phyloP scores from a whole-genome alignment of 2,888 invertebrate species.

The Tineola bisselliella region DNA sequence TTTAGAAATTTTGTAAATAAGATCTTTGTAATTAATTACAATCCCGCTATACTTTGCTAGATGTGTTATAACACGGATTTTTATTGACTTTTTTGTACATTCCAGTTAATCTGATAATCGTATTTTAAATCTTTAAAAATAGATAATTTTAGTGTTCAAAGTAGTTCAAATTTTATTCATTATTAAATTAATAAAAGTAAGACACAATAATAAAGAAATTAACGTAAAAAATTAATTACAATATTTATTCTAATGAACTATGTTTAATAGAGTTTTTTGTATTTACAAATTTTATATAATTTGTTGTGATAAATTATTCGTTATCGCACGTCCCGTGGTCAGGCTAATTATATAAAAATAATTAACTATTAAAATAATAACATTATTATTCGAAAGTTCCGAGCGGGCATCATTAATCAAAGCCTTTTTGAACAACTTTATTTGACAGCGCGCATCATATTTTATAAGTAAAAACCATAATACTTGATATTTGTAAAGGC shows the following conservation, averaged over 20 bases:
- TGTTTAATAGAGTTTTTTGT: not conserved
- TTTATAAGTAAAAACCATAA: constrained; percentile 51
- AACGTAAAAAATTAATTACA: too few relatives aligned
- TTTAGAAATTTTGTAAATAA: too few relatives aligned
- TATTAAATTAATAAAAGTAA: too few relatives aligned
- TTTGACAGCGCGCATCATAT: constrained; percentile 53
- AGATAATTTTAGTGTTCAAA: too few relatives aligned
- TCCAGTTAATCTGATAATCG: too few relatives aligned
- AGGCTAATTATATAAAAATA: constrained; percentile 35
- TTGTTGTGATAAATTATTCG: constrained; percentile 21
- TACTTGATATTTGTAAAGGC: constrained; percentile 53
- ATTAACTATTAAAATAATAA: constrained; percentile 41
- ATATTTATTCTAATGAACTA: not conserved
- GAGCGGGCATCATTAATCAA: constrained; percentile 44
- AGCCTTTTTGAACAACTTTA: constrained; percentile 32
- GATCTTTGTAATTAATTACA: too few relatives aligned
- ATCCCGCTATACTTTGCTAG: too few relatives aligned
- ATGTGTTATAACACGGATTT: too few relatives aligned
- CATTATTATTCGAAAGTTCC: constrained; percentile 35
- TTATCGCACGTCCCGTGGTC: constrained; percentile 30
- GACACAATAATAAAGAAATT: too few relatives aligned
- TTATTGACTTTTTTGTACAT: too few relatives aligned
- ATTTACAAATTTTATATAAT: not conserved
- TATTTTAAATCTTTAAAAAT: too few relatives aligned
- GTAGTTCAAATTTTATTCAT: too few relatives aligned